phyloP scores from a whole-genome alignment of 2,797 vertebrate species.

The Megaceryle alcyon region DNA sequence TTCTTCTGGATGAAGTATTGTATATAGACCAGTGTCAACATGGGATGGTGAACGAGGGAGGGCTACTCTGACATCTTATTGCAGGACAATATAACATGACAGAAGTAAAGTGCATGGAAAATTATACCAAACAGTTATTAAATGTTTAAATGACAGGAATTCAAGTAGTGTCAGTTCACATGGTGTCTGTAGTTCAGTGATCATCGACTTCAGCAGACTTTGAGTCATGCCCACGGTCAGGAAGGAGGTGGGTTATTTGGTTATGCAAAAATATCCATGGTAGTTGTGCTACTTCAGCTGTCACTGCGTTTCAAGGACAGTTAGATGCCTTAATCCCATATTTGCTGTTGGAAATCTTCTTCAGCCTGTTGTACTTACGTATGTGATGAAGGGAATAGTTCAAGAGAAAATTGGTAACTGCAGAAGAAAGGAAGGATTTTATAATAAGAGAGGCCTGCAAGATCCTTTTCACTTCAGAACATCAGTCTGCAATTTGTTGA shows the following conservation, averaged over 20 bases:
- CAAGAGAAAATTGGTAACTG: neutral
- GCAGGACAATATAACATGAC: neutral
- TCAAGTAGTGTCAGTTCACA: neutral
- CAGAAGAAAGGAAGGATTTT: neutral
- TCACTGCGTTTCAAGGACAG: neutral
- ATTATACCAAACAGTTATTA: neutral
- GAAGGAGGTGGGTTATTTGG: neutral
- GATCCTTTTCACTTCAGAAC: neutral
- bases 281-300: neutral
- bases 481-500: neutral
- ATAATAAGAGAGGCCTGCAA: neutral
- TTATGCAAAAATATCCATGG: neutral
- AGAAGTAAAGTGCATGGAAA: neutral
- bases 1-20: neutral
- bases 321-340: neutral
- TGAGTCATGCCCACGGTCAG: too few relatives aligned
- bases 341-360: neutral
- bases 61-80: neutral
- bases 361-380: neutral
- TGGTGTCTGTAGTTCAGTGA: neutral
- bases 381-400: neutral
- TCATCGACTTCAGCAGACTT: neutral
- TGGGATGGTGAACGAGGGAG: neutral
- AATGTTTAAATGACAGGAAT: neutral
- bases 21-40: neutral